These are phyloP conservation scores for Acanthosepion esculentum DNA, from an alignment of 2,888 invertebrate species.

Conservation along the genomic window DNA sequence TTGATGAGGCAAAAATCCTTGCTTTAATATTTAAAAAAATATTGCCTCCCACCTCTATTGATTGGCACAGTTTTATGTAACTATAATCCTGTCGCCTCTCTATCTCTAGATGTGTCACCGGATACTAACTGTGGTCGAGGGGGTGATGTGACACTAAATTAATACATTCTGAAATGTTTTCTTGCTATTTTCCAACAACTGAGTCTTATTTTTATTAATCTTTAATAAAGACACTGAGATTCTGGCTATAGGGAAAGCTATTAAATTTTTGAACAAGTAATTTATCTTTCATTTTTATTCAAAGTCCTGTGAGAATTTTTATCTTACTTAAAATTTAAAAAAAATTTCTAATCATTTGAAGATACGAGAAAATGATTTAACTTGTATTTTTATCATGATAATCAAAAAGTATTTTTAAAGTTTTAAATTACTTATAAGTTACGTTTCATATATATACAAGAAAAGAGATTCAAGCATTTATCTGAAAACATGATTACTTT, in stretches of 20 bases:
- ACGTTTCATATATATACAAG: no score
- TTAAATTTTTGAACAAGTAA: not conserved
- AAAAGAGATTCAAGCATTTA: no score
- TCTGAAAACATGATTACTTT: no score
- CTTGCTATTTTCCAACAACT: not conserved
- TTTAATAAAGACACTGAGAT: not conserved
- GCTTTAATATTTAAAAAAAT: not conserved
- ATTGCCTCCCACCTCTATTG: not conserved
- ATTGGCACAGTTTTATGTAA: not conserved
- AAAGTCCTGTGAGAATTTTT: no score
- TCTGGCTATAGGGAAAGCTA: not conserved
- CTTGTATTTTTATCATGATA: no score
- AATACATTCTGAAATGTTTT: not conserved
- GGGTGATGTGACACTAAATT: not conserved
- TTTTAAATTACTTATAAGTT: no score
- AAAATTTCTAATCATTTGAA: no score
- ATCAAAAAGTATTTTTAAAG: no score
- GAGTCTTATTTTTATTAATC: not conserved
- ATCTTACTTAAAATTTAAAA: no score
- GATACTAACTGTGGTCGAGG: not conserved
- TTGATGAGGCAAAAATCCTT: not conserved
- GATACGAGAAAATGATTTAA: no score
- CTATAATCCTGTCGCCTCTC: not conserved
- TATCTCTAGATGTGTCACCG: not conserved
- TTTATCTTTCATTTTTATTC: not conserved